Evolutionary conservation across 2,888 invertebrate species (phyloP).

Genomic region (Andrena chrysosceles): DNA sequence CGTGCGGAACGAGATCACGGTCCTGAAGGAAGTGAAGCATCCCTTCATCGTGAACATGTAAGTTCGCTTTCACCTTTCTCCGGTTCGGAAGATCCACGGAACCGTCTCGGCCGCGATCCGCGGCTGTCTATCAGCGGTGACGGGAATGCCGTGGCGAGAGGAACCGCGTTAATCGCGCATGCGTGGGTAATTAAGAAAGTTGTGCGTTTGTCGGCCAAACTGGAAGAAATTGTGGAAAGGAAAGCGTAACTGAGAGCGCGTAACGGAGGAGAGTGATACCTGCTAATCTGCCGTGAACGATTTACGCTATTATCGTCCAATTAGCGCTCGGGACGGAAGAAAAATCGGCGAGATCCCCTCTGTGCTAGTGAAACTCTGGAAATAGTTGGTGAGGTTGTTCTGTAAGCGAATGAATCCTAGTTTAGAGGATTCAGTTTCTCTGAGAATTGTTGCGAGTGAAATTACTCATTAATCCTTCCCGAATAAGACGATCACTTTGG

Average conservation of each 20-base stretch:
- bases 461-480: not conserved
- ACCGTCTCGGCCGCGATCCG: not conserved
- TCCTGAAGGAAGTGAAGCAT: conserved; percentile 95
- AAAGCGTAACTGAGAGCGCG: conserved; percentile 51
- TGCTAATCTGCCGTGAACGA: conserved; percentile 6
- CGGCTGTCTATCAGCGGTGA: not conserved
- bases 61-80: conserved; percentile 84
- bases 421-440: too few species aligned
- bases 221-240: conserved; percentile 32
- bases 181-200: conserved; percentile 44
- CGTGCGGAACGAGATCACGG: conserved; percentile 98
- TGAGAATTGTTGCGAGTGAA: not conserved
- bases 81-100: not conserved
- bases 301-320: conserved; percentile 25
- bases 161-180: conserved; percentile 2
- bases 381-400: too few species aligned
- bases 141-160: not conserved
- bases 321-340: conserved; percentile 13
- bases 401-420: too few species aligned
- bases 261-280: conserved; percentile 30
- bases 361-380: too few species aligned
- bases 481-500: not conserved
- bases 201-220: conserved; percentile 33
- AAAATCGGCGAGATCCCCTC: too few species aligned
- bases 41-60: conserved; percentile 98